Base-by-base conservation (phyloP, 2,797 vertebrate species). In the Cryptoblepharus egeriae region DNA sequence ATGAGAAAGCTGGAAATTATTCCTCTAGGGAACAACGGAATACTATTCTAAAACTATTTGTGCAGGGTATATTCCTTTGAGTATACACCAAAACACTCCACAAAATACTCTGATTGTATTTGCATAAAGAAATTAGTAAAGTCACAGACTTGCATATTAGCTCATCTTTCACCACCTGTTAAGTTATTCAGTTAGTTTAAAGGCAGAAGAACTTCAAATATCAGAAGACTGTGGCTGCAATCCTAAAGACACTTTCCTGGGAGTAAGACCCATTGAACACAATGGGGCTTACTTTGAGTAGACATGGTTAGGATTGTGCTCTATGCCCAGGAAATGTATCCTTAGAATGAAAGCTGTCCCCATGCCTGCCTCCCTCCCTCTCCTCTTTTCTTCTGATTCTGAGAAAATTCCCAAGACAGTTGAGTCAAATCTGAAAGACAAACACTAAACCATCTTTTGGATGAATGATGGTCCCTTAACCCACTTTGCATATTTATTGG, bases 401-500 rank as follows among this genome's bases (percentile, higher is more conserved):
- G 82, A 57, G 60, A 58, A 78, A 79, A 79, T 84, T 68, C 82
- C 61, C 52, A 84, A 79, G 70, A 84, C 76, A 61, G 76, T 68
- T 75, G 76, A 79, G 63, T 79, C 61, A 84, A 84, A 84, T 79
- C 82, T 79, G 77, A 67, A 84, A 84, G 77, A 68, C 82, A 84
- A 79, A 84, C 82, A 79, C 63, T 74, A 60, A 75, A 84, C 52
- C 71, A 79, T 68, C 82, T 79, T 79, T 74, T 79, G 82, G 55
- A 74, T 84, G 82, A 84, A 79, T 75, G 82, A 84, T 84, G 77
- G 77, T 55, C 77, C 60, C 76, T 68, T 79, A 35, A 79, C 70
- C 55, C 63, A 68, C 82, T 84, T 84, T 79, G 77, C 82, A 84
- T 84, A 84, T 84, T 84, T 84, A 84, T 84, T 84, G 82, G 77